Evolutionary conservation across 2,888 invertebrate species (phyloP), one percentile per base, ranked within the genome.

Genomic region (Globia sparganii): DNA sequence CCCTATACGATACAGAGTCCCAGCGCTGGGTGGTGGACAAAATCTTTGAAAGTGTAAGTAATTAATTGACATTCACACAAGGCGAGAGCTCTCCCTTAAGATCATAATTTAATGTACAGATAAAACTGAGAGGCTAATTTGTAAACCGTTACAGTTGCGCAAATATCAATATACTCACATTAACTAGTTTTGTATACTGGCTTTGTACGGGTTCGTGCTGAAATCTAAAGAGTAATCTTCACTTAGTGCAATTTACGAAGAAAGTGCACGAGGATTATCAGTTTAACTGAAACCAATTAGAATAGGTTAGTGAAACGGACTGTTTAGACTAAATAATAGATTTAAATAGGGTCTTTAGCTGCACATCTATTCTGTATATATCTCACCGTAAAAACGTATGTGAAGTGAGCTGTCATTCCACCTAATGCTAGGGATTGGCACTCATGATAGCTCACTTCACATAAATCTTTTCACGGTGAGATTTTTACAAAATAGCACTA

Each of bases 91-190:
- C 88, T 87, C 89, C 91, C 94, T 94, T 94, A 93, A 94, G 84
- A 83, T 80, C 83, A 90, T 91, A 93, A 92, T 91, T 92, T 90
- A 91, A 89, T 90, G 88, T 88, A 84, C 78, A 91, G 94, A 94
- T 94, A 94, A 94, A 91, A 92, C 90, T 89, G 90, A 94, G 91
- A 91, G 90, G 90, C 90, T 92, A 92, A 94, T 94, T 93, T 93
- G 92, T 93, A 91, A 93, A 91, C 90, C 87, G 91, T 91, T 88
- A 90, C 88, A 88, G 89, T 93, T 93, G 90, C 90, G 91, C 91
- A 92, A 93, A 93, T 91, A 90, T 88, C 80, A 89, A 89, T 91
- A 90, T 89, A 84, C 74, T 69, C 83, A 85, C 82, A 82, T 87
- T 78, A 80, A 88, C 87, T 86, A 85, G 77, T 79, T 69, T 61